Base-by-base conservation (phyloP, 2,797 vertebrate species). In the Sciurus vulgaris region DNA sequence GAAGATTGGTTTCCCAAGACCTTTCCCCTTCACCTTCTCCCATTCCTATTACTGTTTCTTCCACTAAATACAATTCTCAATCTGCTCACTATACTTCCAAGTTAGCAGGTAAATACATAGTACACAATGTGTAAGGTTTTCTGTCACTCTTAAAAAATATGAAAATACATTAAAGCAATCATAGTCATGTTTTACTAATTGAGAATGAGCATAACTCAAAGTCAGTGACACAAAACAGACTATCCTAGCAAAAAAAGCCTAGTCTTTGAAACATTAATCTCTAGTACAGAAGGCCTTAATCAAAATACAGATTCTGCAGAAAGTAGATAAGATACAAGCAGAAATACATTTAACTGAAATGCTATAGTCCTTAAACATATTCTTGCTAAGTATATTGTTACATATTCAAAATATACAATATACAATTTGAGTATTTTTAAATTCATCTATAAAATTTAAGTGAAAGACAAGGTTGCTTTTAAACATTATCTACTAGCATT, bases 381-480 rank as follows among this genome's bases (percentile, higher is more conserved):
- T 87, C 14, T 93, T 87, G 28, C 38, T 87, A 20, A 41, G 14
- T 74, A 70, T 61, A 79, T 87, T 49, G 38, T 89, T 44, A 41
- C 5, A 51, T 67, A 77, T 81, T 89, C 81, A 83, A 93, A 38
- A 69, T 90, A 35, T 18, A 22, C 51, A 79, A 13, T 20, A 35
- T 30, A 65, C 12, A 93, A 18, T 70, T 76, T 85, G 41, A 59
- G 6, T 28, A 90, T 9, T 26, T 33, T 82, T 77, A 88, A 82
- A 47, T 54, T 47, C 18, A 86, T 9, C 86, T 11, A 67, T 51
- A 81, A 91, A 86, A 81, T 72, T 30, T 89, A 89, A 94, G 30
- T 63, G 63, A 79, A 35, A 77, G 24, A 26, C 54, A 65, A 83
- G 22, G 17, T 33, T 91, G 26, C n/a, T 90, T 94, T 82, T 35